phyloP scores from a whole-genome alignment of 2,113 vertebrate genomes.

The Podarcis cretensis region DNA sequence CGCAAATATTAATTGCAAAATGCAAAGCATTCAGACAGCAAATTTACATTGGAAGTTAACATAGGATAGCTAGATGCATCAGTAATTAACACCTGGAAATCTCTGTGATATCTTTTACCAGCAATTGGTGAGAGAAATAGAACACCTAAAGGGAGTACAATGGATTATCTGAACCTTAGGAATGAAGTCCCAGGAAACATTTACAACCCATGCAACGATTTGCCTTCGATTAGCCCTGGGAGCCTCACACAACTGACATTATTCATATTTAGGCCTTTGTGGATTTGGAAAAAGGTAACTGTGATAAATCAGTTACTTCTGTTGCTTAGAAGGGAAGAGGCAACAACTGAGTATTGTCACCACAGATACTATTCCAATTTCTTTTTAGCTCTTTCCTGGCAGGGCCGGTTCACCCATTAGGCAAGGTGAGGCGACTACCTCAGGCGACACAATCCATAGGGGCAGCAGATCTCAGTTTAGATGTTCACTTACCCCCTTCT shows the following conservation, averaged over 20 bases:
- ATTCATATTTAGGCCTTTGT: too few relatives aligned
- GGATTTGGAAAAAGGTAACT: too few relatives aligned
- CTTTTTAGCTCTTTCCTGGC: neutral
- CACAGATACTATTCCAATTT: neutral
- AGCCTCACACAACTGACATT: too few relatives aligned
- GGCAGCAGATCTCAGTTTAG: too few relatives aligned
- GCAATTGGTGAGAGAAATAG: neutral
- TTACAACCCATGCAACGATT: neutral
- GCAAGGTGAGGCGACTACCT: too few relatives aligned
- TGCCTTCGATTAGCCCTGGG: neutral
- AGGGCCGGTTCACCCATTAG: too few relatives aligned
- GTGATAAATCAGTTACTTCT: neutral
- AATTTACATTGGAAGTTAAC: neutral
- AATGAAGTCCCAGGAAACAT: neutral
- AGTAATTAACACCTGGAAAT: constrained; percentile 5
- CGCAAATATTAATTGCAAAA: constrained; percentile 26
- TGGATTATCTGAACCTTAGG: neutral
- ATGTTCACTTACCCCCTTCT: too few relatives aligned
- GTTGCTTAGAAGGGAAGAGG: neutral
- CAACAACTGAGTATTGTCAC: neutral
- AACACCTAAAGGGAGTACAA: neutral
- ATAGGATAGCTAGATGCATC: neutral
- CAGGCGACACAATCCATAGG: too few relatives aligned
- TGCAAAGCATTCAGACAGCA: neutral
- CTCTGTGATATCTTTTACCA: neutral